A percentile compares a stretch with the other conserved stretches of the same genome.
phyloP scores from a whole-genome alignment of 2,888 invertebrate genomes.

The Orchesella flavescens region DNA sequence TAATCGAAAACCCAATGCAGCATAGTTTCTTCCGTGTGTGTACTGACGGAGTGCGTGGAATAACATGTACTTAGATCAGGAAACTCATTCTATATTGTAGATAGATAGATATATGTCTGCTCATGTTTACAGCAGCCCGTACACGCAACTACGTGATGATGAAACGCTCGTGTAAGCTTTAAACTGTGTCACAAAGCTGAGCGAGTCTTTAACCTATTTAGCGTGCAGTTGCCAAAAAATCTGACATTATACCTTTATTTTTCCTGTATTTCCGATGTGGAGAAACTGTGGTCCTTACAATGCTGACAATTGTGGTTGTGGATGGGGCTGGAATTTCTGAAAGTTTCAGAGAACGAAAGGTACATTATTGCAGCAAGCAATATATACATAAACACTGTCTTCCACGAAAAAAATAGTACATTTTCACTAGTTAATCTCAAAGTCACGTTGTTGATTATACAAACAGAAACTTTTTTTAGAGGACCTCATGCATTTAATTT shows the following conservation, averaged over 20 bases:
- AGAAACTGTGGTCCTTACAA: constrained; percentile 30
- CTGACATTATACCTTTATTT: constrained; percentile 29
- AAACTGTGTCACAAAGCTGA: too few species aligned
- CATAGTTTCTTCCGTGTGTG: background rate
- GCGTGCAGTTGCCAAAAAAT: too few species aligned
- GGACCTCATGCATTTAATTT: background rate
- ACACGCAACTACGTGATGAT: too few species aligned
- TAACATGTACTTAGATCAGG: too few species aligned
- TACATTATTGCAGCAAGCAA: too few species aligned
- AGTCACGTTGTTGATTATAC: background rate
- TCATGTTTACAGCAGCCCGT: too few species aligned
- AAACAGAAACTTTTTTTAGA: background rate
- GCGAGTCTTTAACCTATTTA: too few species aligned
- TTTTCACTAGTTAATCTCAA: background rate
- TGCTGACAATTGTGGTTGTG: constrained; percentile 77
- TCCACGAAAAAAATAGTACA: background rate
- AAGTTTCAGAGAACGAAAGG: constrained; percentile 72
- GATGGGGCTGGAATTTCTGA: constrained; percentile 90
- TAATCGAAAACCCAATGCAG: constrained; percentile 24
- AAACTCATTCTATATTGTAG: too few species aligned
- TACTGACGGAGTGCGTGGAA: too few species aligned
- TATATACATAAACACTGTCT: background rate
- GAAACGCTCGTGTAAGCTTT: too few species aligned
- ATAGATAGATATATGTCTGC: too few species aligned
- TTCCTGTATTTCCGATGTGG: constrained; percentile 49